A percentile compares a stretch with the other conserved stretches of the same genome.
These are phyloP conservation scores for Dicranocentrus wangi DNA, from an alignment of 2,888 invertebrate genomes.

Conservation along the genomic window DNA sequence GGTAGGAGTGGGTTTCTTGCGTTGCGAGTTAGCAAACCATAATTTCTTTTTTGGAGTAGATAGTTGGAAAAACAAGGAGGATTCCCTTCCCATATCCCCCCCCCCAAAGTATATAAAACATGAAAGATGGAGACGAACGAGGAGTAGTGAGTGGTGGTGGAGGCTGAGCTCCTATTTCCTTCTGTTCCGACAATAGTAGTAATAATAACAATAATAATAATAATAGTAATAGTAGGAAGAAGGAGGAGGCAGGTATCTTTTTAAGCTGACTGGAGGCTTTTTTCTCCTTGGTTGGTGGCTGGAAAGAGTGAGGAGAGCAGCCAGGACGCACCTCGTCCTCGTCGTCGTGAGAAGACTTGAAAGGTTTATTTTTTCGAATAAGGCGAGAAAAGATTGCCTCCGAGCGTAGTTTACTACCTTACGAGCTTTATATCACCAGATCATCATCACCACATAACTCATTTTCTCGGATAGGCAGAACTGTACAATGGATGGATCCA, in stretches of 20 bases:
- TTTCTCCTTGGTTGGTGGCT: slow-evolving; percentile 26
- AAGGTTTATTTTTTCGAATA: slow-evolving; percentile 32
- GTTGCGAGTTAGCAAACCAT: too few relatives aligned
- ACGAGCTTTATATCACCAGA: slow-evolving; percentile 13
- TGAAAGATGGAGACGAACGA: too few relatives aligned
- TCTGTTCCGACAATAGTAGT: slow-evolving; percentile 33
- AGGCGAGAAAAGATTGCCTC: slow-evolving; percentile 40
- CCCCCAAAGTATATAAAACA: too few relatives aligned
- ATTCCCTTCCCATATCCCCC: too few relatives aligned
- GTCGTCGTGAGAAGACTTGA: slow-evolving; percentile 37
- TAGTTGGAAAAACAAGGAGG: too few relatives aligned
- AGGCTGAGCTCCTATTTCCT: slow-evolving; percentile 7
- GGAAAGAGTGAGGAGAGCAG: too few relatives aligned
- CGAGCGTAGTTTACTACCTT: slow-evolving; percentile 21
- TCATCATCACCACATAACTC: slow-evolving; percentile 24
- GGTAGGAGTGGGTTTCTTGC: too few relatives aligned
- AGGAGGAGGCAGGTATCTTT: slow-evolving; percentile 1
- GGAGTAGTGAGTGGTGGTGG: too few relatives aligned
- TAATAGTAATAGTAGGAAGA: not conserved
- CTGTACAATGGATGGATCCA: not conserved
- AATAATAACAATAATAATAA: slow-evolving; percentile 31
- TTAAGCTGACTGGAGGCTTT: slow-evolving; percentile 41
- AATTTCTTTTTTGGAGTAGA: too few relatives aligned
- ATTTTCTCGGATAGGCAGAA: not conserved
- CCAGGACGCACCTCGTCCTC: not conserved